Evolutionary conservation across 2,888 invertebrate genomes (phyloP), one percentile per base, ranked within the genome.

Genomic region (Dendrolimus houi): DNA sequence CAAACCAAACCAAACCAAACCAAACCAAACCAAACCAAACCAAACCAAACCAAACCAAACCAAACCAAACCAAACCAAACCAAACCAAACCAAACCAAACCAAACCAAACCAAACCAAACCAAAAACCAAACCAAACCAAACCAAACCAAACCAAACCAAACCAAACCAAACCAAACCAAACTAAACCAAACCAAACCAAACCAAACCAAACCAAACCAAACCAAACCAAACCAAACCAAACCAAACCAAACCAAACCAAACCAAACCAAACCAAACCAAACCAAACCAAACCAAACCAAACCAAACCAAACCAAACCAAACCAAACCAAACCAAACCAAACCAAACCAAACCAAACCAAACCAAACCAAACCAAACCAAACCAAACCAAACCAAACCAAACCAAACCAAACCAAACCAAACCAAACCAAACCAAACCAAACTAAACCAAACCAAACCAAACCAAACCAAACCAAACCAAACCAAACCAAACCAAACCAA

Each of bases 391-490:
- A 60, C 60, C 54, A 53, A 57, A 57, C 57, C 54, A 42, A 55
- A 64, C 63, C 64, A 62, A 62, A 63, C 62, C 64, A 61, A 62
- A 62, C 63, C 64, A 63, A 63, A 62, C 62, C 62, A 60, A 60
- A 61, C 59, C 58, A 42, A 41, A 55, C 55, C 42, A 42, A 41
- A 58, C 42, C 42, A n/a, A 41, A 55, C 42, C 41, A 52, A 52
- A 2, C 10, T 2, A n/a, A 54, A 8, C 53, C 54, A 40, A 53
- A 54, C 53, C 47, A 54, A 58, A 58, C 58, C 56, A 54, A 58
- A 58, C 58, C 58, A 52, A 59, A 59, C 59, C 55, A 57, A 59
- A 59, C 59, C 57, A 55, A 59, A 59, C 59, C 59, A 57, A 57
- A 57, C 57, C 55, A 54, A 54, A 52, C 56, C 41, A 54, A 56